phyloP scores from a whole-genome alignment of 2,797 vertebrate genomes.

The Eulemur rubriventer region DNA sequence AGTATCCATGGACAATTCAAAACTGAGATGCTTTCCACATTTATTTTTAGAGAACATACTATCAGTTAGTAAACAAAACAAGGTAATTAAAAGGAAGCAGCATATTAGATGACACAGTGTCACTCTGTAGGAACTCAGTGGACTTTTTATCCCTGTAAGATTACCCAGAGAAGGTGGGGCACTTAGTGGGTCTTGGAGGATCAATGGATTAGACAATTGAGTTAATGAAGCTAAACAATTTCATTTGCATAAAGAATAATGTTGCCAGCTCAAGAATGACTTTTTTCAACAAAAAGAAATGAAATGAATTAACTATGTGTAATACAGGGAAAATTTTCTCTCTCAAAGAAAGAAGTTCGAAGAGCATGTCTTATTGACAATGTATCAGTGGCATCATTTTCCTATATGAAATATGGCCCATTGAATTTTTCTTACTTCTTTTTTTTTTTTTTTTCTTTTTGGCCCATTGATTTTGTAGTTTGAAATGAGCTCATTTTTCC shows the following conservation, averaged over 20 bases:
- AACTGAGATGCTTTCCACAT: not conserved
- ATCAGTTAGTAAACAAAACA: not conserved
- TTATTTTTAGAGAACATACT: not conserved
- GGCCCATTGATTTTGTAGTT: slow-evolving; percentile 25
- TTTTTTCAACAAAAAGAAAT: not conserved
- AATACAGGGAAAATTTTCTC: slow-evolving; percentile 39
- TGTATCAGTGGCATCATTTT: slow-evolving; percentile 52
- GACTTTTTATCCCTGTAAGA: not conserved
- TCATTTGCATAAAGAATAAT: not conserved
- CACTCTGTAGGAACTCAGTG: not conserved
- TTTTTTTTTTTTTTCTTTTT: not conserved
- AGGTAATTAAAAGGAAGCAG: not conserved
- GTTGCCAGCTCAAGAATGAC: not conserved
- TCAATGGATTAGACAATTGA: not conserved
- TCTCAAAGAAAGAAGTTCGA: not conserved
- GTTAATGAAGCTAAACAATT: slow-evolving; percentile 15
- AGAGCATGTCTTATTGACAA: slow-evolving; percentile 28
- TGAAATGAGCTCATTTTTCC: slow-evolving; percentile 57
- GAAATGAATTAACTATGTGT: not conserved
- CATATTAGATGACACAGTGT: not conserved
- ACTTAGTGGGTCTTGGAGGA: not conserved
- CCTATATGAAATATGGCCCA: slow-evolving; percentile 32
- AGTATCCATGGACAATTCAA: not conserved
- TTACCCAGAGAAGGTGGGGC: not conserved
- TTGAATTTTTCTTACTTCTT: slow-evolving; percentile 45